Conservation (phyloP, 2,888 invertebrate genomes). For the Malthinus seriepunctatus region DNA sequence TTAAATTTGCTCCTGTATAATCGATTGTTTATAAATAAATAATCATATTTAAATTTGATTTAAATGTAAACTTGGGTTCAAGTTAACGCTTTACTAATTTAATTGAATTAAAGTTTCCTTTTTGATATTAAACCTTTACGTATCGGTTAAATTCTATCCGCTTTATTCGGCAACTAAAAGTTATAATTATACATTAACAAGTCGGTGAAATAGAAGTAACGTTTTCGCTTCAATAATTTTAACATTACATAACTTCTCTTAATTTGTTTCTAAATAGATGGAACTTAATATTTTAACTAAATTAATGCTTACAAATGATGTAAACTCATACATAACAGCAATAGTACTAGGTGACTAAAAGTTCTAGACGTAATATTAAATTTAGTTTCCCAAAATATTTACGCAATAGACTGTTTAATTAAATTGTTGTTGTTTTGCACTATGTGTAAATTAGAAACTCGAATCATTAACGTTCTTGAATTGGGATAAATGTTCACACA, state of each 20-base stretch:
- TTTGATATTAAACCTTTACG: constrained; percentile 6
- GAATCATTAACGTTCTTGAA: no score
- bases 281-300: constrained; percentile 5
- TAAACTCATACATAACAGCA: no score
- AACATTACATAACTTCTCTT: constrained; percentile 19
- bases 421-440: no score
- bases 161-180: constrained; percentile 21
- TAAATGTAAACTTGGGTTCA: neutral
- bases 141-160: constrained; percentile 16
- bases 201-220: constrained; percentile 21
- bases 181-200: constrained; percentile 25
- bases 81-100: neutral
- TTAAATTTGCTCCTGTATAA: no score
- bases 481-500: no score
- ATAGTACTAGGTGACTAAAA: no score
- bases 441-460: no score
- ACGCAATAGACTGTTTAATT: no score
- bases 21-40: neutral
- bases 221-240: constrained; percentile 24
- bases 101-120: neutral
- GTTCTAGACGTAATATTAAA: no score
- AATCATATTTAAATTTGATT: neutral
- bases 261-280: constrained; percentile 20
- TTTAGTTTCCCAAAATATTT: no score
- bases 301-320: no score